phyloP scores from a whole-genome alignment of 2,888 invertebrate genomes.

The Ornithoptera alexandrae region DNA sequence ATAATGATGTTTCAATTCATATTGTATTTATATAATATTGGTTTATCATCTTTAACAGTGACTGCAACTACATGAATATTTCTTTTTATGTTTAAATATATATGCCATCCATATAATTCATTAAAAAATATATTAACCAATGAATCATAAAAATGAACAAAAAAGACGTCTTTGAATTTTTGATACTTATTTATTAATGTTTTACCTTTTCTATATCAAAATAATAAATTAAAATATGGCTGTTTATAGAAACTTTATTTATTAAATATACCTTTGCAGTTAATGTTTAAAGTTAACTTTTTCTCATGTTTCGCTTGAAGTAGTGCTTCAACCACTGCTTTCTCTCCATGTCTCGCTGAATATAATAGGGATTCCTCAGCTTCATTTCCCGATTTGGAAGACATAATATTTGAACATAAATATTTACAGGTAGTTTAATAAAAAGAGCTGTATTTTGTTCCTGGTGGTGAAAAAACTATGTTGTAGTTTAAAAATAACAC shows the following conservation, averaged over 20 bases:
- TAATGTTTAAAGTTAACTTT: slow-evolving; percentile 79
- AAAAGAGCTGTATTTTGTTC: background rate
- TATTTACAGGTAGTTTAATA: background rate
- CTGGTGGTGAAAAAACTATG: background rate
- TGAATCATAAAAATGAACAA: too few relatives aligned
- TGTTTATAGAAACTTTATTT: background rate
- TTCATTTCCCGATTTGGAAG: slow-evolving; percentile 57
- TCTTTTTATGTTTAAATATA: too few relatives aligned
- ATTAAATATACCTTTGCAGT: slow-evolving; percentile 80
- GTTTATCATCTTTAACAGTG: too few relatives aligned
- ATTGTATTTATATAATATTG: too few relatives aligned
- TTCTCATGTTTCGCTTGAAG: slow-evolving; percentile 71
- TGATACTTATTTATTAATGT: too few relatives aligned
- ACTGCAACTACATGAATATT: too few relatives aligned
- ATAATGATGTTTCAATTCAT: too few relatives aligned
- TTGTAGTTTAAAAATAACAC: background rate
- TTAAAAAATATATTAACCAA: too few relatives aligned
- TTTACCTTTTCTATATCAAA: too few relatives aligned
- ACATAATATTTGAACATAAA: slow-evolving; percentile 38
- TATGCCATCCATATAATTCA: too few relatives aligned
- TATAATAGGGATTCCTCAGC: slow-evolving; percentile 81
- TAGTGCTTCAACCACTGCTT: slow-evolving; percentile 76
- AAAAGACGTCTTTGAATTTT: too few relatives aligned
- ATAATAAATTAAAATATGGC: background rate
- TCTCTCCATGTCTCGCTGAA: slow-evolving; percentile 82